These are phyloP conservation scores for Aplodontia rufa DNA, from an alignment of 2,113 vertebrate species.

Conservation along the genomic window DNA sequence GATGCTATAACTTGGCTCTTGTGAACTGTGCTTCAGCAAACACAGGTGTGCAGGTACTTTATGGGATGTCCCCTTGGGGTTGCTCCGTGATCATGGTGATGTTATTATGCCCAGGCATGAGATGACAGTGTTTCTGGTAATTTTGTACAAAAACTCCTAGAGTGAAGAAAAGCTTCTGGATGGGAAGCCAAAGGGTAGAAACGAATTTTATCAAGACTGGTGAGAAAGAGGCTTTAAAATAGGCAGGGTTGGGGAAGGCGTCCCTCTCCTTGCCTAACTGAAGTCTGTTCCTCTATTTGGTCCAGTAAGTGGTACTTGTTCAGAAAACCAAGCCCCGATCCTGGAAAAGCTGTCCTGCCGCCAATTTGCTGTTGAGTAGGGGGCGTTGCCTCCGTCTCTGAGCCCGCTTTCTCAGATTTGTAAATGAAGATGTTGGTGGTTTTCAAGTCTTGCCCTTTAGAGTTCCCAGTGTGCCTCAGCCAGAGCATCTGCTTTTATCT, in stretches of 20 bases:
- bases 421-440: not conserved
- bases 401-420: not conserved
- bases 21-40: too few species aligned
- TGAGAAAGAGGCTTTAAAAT: not conserved
- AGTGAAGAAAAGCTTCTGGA: not conserved
- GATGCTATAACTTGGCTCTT: too few species aligned
- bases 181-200: not conserved
- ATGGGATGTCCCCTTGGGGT: too few species aligned
- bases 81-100: not conserved
- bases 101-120: not conserved
- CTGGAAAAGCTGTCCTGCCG: not conserved
- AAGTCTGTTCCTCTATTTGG: not conserved
- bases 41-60: too few species aligned
- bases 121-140: not conserved
- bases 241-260: too few species aligned
- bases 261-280: not conserved
- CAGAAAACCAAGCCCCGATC: not conserved
- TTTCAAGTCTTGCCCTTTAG: not conserved
- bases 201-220: not conserved
- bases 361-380: not conserved
- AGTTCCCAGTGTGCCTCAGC: not conserved
- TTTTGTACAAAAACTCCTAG: not conserved
- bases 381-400: not conserved
- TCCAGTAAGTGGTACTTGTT: not conserved
- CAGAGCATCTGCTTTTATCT: not conserved